Conservation (phyloP, 2,888 invertebrate species). For the Laothoe populi region DNA sequence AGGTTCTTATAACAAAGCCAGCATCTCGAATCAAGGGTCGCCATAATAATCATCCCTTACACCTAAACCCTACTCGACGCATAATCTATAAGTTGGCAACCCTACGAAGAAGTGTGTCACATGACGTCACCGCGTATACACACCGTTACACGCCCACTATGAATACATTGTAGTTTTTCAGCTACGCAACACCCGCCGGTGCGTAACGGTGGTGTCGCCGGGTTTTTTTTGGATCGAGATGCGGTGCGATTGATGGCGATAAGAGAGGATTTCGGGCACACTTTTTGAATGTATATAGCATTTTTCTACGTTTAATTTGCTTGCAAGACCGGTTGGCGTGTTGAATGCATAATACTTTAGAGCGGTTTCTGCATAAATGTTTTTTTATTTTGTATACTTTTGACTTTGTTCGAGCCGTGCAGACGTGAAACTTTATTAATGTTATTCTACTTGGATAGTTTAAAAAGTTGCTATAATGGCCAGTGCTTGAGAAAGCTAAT, state of each 20-base stretch:
- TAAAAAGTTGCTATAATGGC: neutral
- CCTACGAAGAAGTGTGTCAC: slow-evolving; percentile 46
- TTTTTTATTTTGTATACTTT: neutral
- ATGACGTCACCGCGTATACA: slow-evolving; percentile 46
- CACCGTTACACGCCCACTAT: slow-evolving; percentile 43
- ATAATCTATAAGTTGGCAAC: slow-evolving; percentile 6
- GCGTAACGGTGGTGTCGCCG: slow-evolving; percentile 12
- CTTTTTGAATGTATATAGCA: slow-evolving; percentile 28
- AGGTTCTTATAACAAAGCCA: no score
- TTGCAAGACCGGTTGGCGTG: neutral
- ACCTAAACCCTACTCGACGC: neutral
- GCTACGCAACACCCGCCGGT: slow-evolving; percentile 13
- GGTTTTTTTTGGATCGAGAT: slow-evolving; percentile 5
- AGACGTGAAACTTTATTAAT: neutral
- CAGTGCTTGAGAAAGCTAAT: neutral
- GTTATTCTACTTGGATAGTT: neutral
- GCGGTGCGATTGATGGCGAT: slow-evolving; percentile 21
- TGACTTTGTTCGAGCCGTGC: neutral
- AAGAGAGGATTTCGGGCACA: slow-evolving; percentile 18
- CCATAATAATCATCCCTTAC: no score
- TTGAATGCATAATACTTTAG: slow-evolving; percentile 15
- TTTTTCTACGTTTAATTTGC: neutral
- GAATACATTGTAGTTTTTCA: slow-evolving; percentile 37
- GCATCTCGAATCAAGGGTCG: no score
- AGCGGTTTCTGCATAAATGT: neutral